Evolutionary conservation across 2,888 invertebrate species (phyloP).

Genomic region (Lycocerus yunnanus): DNA sequence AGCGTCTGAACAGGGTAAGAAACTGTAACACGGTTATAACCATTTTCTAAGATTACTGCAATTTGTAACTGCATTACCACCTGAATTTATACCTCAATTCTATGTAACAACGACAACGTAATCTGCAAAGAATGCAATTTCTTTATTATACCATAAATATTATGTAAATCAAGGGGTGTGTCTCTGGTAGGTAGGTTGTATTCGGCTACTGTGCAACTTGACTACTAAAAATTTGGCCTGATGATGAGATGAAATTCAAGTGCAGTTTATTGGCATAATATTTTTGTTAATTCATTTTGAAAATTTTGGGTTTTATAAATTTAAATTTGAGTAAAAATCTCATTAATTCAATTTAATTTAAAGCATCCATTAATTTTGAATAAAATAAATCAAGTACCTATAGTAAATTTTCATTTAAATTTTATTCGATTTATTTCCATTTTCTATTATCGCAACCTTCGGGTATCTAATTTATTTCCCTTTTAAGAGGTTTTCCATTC

Average conservation of each 20-base stretch:
- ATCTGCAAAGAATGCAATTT: background rate
- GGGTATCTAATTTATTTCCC: background rate
- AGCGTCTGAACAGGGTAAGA: background rate
- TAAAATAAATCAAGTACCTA: background rate
- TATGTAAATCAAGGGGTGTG: background rate
- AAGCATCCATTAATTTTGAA: background rate
- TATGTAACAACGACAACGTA: background rate
- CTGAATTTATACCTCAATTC: background rate
- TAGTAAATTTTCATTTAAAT: background rate
- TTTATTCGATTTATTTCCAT: background rate
- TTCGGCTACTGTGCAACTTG: background rate
- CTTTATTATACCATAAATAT: background rate
- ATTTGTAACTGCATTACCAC: background rate
- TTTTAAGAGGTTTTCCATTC: background rate
- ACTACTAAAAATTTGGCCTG: background rate
- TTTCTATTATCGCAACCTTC: background rate
- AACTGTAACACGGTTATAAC: background rate
- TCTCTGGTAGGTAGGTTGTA: background rate
- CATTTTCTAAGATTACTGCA: background rate
- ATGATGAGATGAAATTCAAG: background rate
- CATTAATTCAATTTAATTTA: background rate
- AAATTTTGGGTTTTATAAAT: background rate
- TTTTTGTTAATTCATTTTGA: background rate
- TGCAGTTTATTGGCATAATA: background rate
- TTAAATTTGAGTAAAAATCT: background rate